These are phyloP conservation scores for Semotilus atromaculatus DNA, from an alignment of 2,797 vertebrate genomes.

Conservation along the genomic window DNA sequence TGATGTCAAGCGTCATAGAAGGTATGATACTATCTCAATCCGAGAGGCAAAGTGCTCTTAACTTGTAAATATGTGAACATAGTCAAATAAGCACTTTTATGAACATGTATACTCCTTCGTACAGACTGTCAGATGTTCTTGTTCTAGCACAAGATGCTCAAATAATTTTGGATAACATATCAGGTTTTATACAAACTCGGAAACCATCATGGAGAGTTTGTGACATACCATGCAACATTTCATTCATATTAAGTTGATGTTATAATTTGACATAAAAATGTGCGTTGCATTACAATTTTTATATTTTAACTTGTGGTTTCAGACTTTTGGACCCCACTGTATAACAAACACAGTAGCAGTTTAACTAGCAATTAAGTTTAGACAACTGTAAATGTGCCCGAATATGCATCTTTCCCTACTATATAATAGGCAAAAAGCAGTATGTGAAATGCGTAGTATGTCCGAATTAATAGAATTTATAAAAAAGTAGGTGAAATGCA, in stretches of 20 bases:
- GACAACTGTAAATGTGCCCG: not conserved
- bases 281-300: not conserved
- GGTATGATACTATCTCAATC: conserved; percentile 13
- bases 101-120: not conserved
- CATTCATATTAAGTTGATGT: not conserved
- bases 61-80: not conserved
- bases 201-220: not conserved
- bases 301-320: no score
- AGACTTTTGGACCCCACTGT: no score
- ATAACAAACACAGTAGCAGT: no score
- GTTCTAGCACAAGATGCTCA: not conserved
- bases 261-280: not conserved
- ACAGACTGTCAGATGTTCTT: not conserved
- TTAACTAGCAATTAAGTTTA: not conserved
- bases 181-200: not conserved
- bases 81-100: not conserved
- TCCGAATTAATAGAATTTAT: not conserved
- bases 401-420: not conserved
- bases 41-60: not conserved
- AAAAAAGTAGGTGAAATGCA: not conserved
- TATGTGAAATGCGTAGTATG: not conserved
- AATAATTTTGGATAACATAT: not conserved
- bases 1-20: conserved; percentile 9
- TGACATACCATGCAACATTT: not conserved
- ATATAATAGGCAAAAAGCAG: not conserved